These are phyloP conservation scores for Ardeotis arabs DNA, from an alignment of 2,113 vertebrate species.

Conservation along the genomic window DNA sequence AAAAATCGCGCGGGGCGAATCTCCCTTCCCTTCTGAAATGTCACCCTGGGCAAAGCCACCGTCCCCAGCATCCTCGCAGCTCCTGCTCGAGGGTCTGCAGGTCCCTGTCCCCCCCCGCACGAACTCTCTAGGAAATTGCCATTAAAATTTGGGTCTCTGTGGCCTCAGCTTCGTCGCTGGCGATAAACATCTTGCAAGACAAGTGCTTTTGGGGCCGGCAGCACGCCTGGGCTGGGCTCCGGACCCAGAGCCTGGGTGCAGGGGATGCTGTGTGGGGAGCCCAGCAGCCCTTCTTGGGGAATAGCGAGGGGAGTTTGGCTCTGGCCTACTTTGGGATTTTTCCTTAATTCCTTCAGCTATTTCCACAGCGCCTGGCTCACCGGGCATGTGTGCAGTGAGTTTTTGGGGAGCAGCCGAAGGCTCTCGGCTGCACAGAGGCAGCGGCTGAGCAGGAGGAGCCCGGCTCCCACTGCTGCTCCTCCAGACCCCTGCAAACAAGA, in stretches of 20 bases:
- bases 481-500: neutral
- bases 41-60: neutral
- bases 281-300: neutral
- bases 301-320: neutral
- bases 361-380: neutral
- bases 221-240: neutral
- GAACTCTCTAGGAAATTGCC: neutral
- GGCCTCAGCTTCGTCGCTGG: accelerated
- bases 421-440: neutral
- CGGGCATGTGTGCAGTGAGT: neutral
- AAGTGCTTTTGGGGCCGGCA: neutral
- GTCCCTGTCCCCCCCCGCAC: neutral
- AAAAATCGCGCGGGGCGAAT: neutral
- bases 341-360: conserved; percentile 26
- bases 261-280: neutral
- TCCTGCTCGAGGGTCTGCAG: accelerated
- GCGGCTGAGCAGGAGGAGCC: neutral
- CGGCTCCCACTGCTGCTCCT: neutral
- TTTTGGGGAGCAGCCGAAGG: neutral
- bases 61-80: neutral
- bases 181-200: accelerated
- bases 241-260: neutral
- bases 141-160: neutral
- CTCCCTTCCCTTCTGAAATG: neutral
- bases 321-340: neutral